Evolutionary conservation across 2,113 vertebrate species (phyloP), one percentile per base, ranked within the genome.

Genomic region (Aythya baeri): DNA sequence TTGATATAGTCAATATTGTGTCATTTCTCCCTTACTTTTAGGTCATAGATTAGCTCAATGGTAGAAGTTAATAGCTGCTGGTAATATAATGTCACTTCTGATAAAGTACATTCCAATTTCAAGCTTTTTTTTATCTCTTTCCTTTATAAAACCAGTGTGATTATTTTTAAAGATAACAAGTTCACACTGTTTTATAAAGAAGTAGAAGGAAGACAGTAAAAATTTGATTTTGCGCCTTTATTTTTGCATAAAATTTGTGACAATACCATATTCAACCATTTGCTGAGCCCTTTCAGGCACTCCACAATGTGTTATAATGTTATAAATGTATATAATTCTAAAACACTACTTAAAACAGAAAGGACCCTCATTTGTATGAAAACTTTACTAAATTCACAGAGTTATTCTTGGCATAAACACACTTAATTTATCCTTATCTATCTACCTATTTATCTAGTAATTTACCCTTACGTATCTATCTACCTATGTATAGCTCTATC

Each of bases 351-450:
- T 87, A 92, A 96, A 93, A 94, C 81, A 95, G 75, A 87, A 85
- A 95, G 17, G 80, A 91, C 86, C 70, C 72, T 92, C 92, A 25
- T 88, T 94, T 96, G 70, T 82, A 26, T 81, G 49, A 68, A 68
- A 26, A 17, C 54, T 87, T 88, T 72, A 79, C 75, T 96, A 76
- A 95, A 97, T 95, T 96, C 80, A 93, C 93, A 95, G 38, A 91
- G 34, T 94, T 90, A 95, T 95, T 97, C 81, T 94, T 88, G 58
- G 71, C 67, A 88, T 93, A 87, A 91, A 84, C 71, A 71, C 43
- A 89, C 17, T 62, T 94, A 92, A 96, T 97, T 96, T 97, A 79
- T 27, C 78, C 86, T 94, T 94, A 82, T 91, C 70, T 91, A 49
- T 85, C 41, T 91, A 83, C 85, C 90, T 89, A 46, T 9, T 17